Evolutionary conservation across 1,140 invertebrate genomes (phyloP).

Genomic region (Drosophila teissieri): DNA sequence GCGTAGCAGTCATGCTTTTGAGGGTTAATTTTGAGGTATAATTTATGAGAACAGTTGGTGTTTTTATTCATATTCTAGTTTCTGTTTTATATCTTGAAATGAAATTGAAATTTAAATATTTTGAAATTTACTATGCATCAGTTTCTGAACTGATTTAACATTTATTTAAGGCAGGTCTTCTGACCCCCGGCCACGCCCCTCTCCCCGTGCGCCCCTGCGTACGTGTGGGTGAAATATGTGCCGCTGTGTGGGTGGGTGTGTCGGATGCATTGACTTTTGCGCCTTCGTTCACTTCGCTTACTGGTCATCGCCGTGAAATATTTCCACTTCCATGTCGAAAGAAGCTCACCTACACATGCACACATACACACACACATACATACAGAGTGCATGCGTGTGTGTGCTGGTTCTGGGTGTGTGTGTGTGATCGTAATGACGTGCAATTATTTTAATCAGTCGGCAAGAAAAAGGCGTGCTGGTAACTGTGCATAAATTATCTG

Average conservation of each 20-base stretch:
- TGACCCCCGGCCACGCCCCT: background rate
- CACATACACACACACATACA: no score
- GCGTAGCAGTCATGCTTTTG: background rate
- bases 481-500: constrained; percentile 44
- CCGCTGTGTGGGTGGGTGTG: constrained; percentile 1
- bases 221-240: background rate
- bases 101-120: no score
- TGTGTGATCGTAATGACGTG: constrained; percentile 27
- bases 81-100: no score
- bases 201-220: background rate
- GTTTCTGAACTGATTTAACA: no score
- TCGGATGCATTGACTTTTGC: constrained; percentile 37
- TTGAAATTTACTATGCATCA: background rate
- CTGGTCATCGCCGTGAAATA: constrained; percentile 35
- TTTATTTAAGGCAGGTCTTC: no score
- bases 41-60: no score
- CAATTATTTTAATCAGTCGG: constrained; percentile 48
- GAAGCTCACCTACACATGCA: background rate
- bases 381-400: background rate
- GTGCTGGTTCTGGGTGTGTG: background rate
- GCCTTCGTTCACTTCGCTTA: constrained; percentile 25
- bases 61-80: no score
- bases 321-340: constrained; percentile 21
- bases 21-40: no score
- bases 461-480: constrained; percentile 32